Conservation (phyloP, 2,113 vertebrate genomes). For the Apus apus region DNA sequence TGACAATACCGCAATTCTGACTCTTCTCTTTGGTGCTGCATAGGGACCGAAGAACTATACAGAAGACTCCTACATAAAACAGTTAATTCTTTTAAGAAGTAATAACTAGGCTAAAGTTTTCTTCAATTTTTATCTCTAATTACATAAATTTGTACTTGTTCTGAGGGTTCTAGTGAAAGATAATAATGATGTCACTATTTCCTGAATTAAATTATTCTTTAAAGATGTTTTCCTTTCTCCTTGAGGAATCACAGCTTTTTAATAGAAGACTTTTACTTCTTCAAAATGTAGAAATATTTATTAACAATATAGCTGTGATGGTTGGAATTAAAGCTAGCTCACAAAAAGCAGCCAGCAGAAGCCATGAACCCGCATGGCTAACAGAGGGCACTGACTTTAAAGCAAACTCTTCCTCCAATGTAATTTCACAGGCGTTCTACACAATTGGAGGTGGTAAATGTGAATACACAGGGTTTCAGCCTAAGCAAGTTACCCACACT, state of each 20-base stretch:
- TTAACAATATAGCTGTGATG: neutral
- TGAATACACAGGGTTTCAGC: neutral
- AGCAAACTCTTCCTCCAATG: neutral
- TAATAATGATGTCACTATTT: neutral
- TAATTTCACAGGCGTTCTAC: neutral
- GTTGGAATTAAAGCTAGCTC: neutral
- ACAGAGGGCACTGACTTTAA: neutral
- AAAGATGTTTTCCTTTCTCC: neutral
- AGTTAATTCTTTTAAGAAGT: neutral
- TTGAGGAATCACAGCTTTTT: neutral
- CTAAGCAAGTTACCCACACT: neutral
- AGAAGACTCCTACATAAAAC: neutral
- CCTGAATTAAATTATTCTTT: neutral
- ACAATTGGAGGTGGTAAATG: neutral
- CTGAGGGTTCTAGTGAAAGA: neutral
- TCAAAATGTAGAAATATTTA: neutral
- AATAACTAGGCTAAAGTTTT: neutral
- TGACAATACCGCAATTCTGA: too few relatives aligned
- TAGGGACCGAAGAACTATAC: neutral
- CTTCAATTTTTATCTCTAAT: neutral
- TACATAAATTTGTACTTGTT: neutral
- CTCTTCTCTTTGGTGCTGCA: neutral
- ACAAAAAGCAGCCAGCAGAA: neutral
- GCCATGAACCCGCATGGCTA: neutral
- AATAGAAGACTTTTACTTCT: neutral